Conservation (phyloP, 2,113 vertebrate genomes). For the Reinhardtius hippoglossoides region DNA sequence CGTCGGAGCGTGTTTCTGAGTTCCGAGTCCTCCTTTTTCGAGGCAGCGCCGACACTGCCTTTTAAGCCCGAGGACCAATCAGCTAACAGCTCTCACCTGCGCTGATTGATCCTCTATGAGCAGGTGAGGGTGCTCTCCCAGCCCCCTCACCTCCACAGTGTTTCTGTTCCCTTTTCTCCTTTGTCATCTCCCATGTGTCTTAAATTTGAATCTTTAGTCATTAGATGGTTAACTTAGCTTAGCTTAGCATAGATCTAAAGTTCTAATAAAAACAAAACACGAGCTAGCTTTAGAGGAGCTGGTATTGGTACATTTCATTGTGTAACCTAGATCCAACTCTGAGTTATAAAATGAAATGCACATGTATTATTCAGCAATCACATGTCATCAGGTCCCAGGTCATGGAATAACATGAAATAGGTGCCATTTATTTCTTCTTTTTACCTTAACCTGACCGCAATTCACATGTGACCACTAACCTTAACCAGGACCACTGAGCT, state of each 20-base stretch:
- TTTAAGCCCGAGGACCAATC: no score
- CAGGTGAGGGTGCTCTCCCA: no score
- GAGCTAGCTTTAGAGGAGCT: background rate
- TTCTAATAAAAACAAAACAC: background rate
- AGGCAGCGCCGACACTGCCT: no score
- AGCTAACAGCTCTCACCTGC: no score
- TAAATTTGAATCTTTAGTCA: background rate
- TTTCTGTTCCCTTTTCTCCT: background rate
- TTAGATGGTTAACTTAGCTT: background rate
- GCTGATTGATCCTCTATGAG: no score
- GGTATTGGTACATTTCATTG: background rate
- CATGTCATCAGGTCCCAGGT: background rate
- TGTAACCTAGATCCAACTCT: background rate
- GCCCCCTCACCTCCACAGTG: no score
- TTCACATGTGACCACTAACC: no score
- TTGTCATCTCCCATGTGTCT: background rate
- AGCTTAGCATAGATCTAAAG: background rate
- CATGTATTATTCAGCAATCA: background rate
- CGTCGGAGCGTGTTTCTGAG: no score
- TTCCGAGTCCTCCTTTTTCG: no score
- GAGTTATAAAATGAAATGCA: background rate
- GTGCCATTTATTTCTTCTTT: background rate
- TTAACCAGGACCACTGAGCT: no score
- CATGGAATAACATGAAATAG: background rate
- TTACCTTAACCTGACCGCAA: background rate